Conservation (phyloP, 2,888 invertebrate genomes). For the Sesia bembeciformis region DNA sequence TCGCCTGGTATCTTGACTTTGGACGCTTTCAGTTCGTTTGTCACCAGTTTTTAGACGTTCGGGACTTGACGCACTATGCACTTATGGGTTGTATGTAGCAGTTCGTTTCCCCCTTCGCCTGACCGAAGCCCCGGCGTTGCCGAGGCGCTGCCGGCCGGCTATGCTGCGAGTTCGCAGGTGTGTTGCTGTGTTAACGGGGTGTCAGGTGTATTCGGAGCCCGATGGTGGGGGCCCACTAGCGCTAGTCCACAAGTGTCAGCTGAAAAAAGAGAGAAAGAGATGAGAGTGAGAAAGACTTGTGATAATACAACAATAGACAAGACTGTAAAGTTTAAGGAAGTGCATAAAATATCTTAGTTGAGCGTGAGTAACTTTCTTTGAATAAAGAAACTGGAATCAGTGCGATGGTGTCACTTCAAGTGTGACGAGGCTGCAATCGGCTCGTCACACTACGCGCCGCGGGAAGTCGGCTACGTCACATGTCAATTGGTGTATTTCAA, state of each 20-base stretch:
- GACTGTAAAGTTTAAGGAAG: too few relatives aligned
- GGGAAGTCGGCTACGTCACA: too few relatives aligned
- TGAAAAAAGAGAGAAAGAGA: conserved; percentile 14
- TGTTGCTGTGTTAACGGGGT: conserved; percentile 67
- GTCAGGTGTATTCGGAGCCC: conserved; percentile 74
- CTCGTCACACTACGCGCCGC: too few relatives aligned
- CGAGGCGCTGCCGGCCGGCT: conserved; percentile 20
- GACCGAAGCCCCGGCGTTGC: conserved; percentile 26
- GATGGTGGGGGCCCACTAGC: conserved; percentile 62
- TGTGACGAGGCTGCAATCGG: too few relatives aligned
- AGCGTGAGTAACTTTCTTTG: too few relatives aligned
- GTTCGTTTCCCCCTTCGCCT: conserved; percentile 12
- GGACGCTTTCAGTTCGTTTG: not conserved
- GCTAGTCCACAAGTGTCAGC: conserved; percentile 69
- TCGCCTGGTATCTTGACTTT: not conserved
- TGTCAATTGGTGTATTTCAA: too few relatives aligned
- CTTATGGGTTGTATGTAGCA: not conserved
- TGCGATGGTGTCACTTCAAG: too few relatives aligned
- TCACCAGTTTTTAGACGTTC: not conserved
- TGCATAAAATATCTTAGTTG: too few relatives aligned
- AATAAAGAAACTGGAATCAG: too few relatives aligned
- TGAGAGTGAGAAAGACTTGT: too few relatives aligned
- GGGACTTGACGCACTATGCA: not conserved
- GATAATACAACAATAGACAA: too few relatives aligned
- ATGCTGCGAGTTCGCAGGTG: conserved; percentile 17